These are phyloP conservation scores for Dynastes hyllus DNA, from an alignment of 2,888 invertebrate genomes.

Conservation along the genomic window DNA sequence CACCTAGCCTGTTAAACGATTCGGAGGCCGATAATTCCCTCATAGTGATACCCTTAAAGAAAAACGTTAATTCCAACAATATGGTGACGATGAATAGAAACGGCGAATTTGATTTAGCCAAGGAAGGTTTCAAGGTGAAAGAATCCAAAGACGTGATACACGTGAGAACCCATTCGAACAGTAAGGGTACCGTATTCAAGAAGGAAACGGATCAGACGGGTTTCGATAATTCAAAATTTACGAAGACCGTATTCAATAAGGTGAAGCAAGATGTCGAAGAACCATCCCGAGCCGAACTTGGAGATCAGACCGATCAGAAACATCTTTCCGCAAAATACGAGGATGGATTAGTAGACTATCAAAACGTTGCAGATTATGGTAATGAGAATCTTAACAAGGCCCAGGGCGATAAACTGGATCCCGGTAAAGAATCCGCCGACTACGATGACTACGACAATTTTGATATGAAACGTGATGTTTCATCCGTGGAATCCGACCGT, in stretches of 20 bases:
- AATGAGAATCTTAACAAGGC: slow-evolving; percentile 1
- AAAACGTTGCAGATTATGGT: neutral
- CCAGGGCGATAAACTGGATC: slow-evolving; percentile 43
- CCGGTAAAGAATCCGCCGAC: slow-evolving; percentile 40
- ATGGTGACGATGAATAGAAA: slow-evolving; percentile 8
- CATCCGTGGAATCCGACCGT: neutral
- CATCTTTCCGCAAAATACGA: neutral
- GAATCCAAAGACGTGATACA: slow-evolving; percentile 58
- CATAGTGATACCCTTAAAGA: slow-evolving; percentile 56
- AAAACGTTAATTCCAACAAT: slow-evolving; percentile 38
- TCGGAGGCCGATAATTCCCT: slow-evolving; percentile 53
- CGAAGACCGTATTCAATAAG: slow-evolving; percentile 33
- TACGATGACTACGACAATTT: slow-evolving; percentile 52
- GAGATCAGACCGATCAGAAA: neutral
- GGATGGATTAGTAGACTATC: neutral
- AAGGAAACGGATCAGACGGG: slow-evolving; percentile 23
- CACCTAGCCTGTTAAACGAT: slow-evolving; percentile 50
- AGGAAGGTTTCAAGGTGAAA: slow-evolving; percentile 55
- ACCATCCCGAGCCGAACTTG: neutral
- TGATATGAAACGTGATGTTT: slow-evolving; percentile 50
- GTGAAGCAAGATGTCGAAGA: slow-evolving; percentile 26
- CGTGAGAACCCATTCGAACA: slow-evolving; percentile 17
- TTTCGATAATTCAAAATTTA: slow-evolving; percentile 23
- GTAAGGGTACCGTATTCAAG: slow-evolving; percentile 5
- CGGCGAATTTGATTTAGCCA: slow-evolving; percentile 40